Conservation (phyloP, 2,113 vertebrate genomes). For the Anarhynchus alexandrinus region DNA sequence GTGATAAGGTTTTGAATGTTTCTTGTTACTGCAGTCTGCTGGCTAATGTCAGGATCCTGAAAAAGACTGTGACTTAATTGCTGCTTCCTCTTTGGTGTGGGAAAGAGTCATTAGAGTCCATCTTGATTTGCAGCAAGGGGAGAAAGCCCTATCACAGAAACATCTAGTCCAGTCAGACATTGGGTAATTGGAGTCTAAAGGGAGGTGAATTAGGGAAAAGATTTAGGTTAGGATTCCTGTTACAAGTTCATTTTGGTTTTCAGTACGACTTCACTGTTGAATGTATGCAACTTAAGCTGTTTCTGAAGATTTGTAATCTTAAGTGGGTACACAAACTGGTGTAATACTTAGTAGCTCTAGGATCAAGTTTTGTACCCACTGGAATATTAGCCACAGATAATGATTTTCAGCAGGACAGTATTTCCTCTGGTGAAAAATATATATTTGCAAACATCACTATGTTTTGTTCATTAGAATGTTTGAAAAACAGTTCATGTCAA, state of each 20-base stretch:
- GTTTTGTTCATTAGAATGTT: not conserved
- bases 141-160: not conserved
- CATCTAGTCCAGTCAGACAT: not conserved
- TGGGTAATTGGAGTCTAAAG: not conserved
- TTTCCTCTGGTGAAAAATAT: not conserved
- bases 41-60: not conserved
- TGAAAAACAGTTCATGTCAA: not conserved
- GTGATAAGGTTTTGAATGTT: not conserved
- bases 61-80: not conserved
- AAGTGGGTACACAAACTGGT: not conserved
- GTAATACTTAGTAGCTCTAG: not conserved
- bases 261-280: not conserved
- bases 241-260: not conserved
- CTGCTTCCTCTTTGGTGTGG: not conserved
- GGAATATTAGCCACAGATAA: not conserved
- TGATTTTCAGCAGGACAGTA: not conserved
- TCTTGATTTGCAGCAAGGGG: not conserved
- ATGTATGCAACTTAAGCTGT: not conserved
- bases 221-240: not conserved
- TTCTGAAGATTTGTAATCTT: not conserved
- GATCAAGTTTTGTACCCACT: not conserved
- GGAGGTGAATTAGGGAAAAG: not conserved
- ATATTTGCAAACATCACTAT: not conserved
- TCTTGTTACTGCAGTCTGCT: not conserved
- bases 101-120: not conserved